phyloP scores from a whole-genome alignment of 2,797 vertebrate genomes.

The Xyrichtys novacula region DNA sequence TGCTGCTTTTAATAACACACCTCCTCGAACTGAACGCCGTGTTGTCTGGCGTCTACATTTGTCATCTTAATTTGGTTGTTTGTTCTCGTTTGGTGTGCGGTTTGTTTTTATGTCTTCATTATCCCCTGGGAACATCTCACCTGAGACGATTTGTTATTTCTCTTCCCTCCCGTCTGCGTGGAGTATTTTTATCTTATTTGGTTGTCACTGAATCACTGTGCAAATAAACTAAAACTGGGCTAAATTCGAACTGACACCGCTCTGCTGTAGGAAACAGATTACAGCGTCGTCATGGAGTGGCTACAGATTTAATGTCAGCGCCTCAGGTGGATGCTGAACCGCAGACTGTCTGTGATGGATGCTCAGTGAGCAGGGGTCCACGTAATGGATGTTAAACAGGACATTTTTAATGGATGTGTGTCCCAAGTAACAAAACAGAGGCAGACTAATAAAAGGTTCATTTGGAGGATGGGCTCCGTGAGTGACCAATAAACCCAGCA shows the following conservation, averaged over 20 bases:
- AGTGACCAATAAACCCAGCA: too few relatives aligned
- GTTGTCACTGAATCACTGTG: background rate
- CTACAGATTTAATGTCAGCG: background rate
- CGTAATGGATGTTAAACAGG: conserved; percentile 6
- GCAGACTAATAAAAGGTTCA: background rate
- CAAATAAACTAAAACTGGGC: conserved; percentile 11
- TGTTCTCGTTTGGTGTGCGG: conserved; percentile 14
- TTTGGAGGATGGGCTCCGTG: background rate
- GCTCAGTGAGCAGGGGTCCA: background rate
- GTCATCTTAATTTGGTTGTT: conserved; percentile 24
- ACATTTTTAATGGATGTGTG: background rate
- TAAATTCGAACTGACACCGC: conserved; percentile 14
- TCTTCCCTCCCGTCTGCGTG: background rate
- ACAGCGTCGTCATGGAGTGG: background rate
- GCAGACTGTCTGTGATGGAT: background rate
- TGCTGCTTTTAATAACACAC: background rate
- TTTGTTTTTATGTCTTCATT: conserved; percentile 14
- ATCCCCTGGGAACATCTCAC: conserved; percentile 5
- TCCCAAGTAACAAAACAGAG: background rate
- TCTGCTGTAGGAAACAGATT: conserved; percentile 10
- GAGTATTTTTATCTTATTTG: conserved; percentile 27
- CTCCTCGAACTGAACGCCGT: background rate
- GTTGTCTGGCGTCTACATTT: conserved; percentile 8
- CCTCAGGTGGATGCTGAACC: conserved; percentile 7
- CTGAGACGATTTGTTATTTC: conserved; percentile 20